Evolutionary conservation across 2,797 vertebrate genomes (phyloP), one percentile per base, ranked within the genome.

Genomic region (Bovichtus variegatus): DNA sequence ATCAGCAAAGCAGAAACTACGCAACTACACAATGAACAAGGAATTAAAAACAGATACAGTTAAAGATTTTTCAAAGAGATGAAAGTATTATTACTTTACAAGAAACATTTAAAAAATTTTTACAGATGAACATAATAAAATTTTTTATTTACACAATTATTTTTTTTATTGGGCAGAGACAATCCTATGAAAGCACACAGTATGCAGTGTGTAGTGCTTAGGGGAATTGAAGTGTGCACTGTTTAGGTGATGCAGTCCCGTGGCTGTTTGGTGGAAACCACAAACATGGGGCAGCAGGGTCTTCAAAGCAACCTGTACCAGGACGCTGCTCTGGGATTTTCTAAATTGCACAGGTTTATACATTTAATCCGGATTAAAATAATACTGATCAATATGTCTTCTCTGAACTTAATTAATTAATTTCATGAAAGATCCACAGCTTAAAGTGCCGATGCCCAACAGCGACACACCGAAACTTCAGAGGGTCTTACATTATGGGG

Each of bases 391-490:
- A 63, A 72, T 75, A 55, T 29, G 21, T 76, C 50, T 61, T 40
- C 40, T 71, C 76, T 83, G 58, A 54, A 49, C 21, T 76, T 73
- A 66, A 76, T 77, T 4, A 58, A 75, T 67, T 51, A 21, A 47
- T 69, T 73, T 38, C 27, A 81, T 55, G 58, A 74, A 84, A 71
- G 62, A 40, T 51, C 23, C 40, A 34, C 40, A 49, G 59, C 50
- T 78, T 40, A 76, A 71, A 82, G 57, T 62, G 50, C 21, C 44
- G 60, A 82, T 50, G 61, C 77, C 47, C 71, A 70, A 41, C 69
- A 77, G 76, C 76, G 27, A 65, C 68, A 47, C 38, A 46, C 23
- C 41, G 5, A 25, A 79, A 87, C 72, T 83, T 86, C 61, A 81
- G 61, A 83, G 66, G 70, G 44, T 72, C 41, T 79, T 58, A 69